Evolutionary conservation across 2,888 invertebrate species (phyloP).

Genomic region (Norana najaformis): DNA sequence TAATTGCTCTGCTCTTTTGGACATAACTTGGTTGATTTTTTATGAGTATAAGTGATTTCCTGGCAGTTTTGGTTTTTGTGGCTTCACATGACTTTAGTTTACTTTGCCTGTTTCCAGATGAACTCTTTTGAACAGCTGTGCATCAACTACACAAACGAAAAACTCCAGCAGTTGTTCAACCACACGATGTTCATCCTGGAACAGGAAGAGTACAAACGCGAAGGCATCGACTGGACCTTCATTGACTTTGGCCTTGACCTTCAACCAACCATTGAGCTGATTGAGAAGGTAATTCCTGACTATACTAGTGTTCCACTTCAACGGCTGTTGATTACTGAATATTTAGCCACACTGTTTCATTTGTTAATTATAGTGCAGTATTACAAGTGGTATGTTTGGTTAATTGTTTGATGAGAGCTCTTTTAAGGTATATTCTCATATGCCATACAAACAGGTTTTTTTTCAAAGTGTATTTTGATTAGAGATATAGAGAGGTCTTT

Average conservation of each 20-base stretch:
- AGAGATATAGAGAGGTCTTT: neutral
- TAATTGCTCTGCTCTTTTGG: neutral
- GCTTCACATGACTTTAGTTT: neutral
- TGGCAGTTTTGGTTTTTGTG: no score
- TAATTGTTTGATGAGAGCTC: neutral
- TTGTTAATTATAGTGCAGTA: neutral
- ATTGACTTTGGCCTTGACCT: constrained; percentile 98
- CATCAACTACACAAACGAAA: constrained; percentile 99
- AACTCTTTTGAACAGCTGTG: constrained; percentile 99
- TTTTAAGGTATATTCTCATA: no score
- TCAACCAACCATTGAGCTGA: constrained; percentile 97
- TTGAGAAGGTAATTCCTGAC: constrained; percentile 76
- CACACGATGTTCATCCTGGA: constrained; percentile 99
- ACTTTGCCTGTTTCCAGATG: constrained; percentile 64
- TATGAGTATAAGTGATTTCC: neutral
- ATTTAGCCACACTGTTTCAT: neutral
- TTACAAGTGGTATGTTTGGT: neutral
- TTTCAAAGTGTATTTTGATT: no score
- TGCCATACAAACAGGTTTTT: no score
- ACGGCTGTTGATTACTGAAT: neutral
- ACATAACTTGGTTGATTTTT: neutral
- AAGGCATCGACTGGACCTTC: constrained; percentile 99
- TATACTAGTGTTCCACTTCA: neutral
- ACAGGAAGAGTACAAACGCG: constrained; percentile 97
- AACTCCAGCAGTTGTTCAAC: constrained; percentile 98